phyloP scores from a whole-genome alignment of 1,140 invertebrate genomes.

The Bombus sibiricus region DNA sequence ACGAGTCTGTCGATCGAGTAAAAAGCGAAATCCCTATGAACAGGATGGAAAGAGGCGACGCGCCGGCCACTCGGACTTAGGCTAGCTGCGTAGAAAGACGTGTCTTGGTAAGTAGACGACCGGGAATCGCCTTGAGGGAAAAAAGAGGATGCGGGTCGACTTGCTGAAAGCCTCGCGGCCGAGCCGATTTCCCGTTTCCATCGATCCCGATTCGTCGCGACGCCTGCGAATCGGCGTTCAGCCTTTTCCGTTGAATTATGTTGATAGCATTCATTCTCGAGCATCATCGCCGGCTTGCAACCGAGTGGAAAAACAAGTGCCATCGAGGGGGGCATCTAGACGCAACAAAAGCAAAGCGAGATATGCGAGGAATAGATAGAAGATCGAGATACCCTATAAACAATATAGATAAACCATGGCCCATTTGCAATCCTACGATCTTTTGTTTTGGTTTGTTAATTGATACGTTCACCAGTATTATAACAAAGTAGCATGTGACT shows the following conservation, averaged over 20 bases:
- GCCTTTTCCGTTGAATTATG: slow-evolving; percentile 56
- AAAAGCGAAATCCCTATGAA: slow-evolving; percentile 23
- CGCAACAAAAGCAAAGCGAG: slow-evolving; percentile 49
- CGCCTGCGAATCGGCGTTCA: slow-evolving; percentile 47
- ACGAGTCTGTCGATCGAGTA: too few species aligned
- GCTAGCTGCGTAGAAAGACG: slow-evolving; percentile 55
- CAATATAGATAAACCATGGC: slow-evolving; percentile 22
- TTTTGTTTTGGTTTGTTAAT: too few species aligned
- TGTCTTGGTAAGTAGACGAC: slow-evolving; percentile 56
- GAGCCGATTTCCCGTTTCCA: slow-evolving; percentile 56
- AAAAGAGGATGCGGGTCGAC: slow-evolving; percentile 39
- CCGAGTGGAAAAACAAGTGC: slow-evolving; percentile 56
- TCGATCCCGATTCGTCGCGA: slow-evolving; percentile 54
- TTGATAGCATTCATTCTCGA: slow-evolving; percentile 57
- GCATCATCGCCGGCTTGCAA: slow-evolving; percentile 47
- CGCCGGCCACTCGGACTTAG: not conserved
- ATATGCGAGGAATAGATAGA: slow-evolving; percentile 55
- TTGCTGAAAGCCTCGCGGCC: slow-evolving; percentile 21
- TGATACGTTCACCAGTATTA: too few species aligned
- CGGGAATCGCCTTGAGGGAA: slow-evolving; percentile 46
- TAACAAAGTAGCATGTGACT: too few species aligned
- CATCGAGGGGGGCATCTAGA: slow-evolving; percentile 38
- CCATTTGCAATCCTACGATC: too few species aligned
- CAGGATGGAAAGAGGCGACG: not conserved
- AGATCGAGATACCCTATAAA: slow-evolving; percentile 56